A percentile compares a stretch with the other conserved stretches of the same genome.
These are phyloP conservation scores for Drosophila maculinotata DNA, from an alignment of 2,888 invertebrate genomes.

Conservation along the genomic window DNA sequence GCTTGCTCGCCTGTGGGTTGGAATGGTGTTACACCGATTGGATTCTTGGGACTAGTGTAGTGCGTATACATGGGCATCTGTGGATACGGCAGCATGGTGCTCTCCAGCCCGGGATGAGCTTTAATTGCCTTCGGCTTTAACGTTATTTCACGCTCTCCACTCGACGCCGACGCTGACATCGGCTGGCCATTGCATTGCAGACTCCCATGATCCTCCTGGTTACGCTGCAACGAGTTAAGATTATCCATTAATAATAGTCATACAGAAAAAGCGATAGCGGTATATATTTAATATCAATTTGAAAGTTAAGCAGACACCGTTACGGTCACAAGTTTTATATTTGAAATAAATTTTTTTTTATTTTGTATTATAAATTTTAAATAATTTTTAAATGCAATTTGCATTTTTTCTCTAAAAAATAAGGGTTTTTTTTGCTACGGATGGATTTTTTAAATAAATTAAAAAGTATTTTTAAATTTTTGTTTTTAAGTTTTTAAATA, in stretches of 20 bases:
- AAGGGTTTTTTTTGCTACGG: too few relatives aligned
- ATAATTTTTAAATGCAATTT: too few relatives aligned
- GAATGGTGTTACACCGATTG: constrained; percentile 93
- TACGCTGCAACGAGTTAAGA: constrained; percentile 40
- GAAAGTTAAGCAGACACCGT: too few relatives aligned
- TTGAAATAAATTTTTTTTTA: too few relatives aligned
- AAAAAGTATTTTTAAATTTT: too few relatives aligned
- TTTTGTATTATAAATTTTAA: too few relatives aligned
- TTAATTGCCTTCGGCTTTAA: constrained; percentile 96
- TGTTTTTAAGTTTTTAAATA: too few relatives aligned
- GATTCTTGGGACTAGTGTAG: constrained; percentile 91
- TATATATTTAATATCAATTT: too few relatives aligned
- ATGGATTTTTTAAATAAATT: too few relatives aligned
- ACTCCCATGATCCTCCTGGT: constrained; percentile 53
- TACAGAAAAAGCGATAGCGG: too few relatives aligned
- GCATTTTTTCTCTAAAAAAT: too few relatives aligned
- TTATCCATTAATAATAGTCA: not conserved
- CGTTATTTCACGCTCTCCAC: constrained; percentile 89
- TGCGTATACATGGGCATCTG: constrained; percentile 86
- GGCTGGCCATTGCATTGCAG: constrained; percentile 70
- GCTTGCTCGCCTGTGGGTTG: constrained; percentile 90
- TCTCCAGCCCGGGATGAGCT: constrained; percentile 87
- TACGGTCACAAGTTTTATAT: too few relatives aligned
- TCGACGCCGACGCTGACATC: constrained; percentile 52
- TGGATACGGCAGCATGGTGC: constrained; percentile 83